Evolutionary conservation across 2,888 invertebrate species (phyloP).

Genomic region (Perdita meconis): DNA sequence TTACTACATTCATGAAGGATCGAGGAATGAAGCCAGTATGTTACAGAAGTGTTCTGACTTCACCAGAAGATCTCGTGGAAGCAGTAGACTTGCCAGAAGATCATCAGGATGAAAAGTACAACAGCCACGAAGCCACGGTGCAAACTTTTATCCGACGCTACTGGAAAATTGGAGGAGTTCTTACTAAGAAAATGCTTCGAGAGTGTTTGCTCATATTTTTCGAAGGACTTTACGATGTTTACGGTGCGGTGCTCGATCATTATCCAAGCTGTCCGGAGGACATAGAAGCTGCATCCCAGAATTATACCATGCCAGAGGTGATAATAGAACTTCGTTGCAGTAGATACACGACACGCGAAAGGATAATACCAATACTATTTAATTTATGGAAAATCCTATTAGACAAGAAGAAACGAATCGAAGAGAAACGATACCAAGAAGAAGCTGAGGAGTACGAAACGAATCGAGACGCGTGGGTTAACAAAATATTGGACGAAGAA

Average conservation of each 20-base stretch:
- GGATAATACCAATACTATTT: slow-evolving; percentile 82
- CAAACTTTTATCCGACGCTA: slow-evolving; percentile 85
- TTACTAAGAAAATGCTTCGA: slow-evolving; percentile 84
- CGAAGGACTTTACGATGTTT: slow-evolving; percentile 84
- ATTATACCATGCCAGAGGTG: slow-evolving; percentile 86
- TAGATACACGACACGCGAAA: slow-evolving; percentile 79
- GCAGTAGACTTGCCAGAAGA: slow-evolving; percentile 61
- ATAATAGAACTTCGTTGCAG: slow-evolving; percentile 85
- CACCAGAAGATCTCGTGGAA: slow-evolving; percentile 37
- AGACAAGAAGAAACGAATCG: slow-evolving; percentile 64
- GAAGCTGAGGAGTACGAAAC: slow-evolving; percentile 55
- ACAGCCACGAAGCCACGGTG: slow-evolving; percentile 49
- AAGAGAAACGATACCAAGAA: slow-evolving; percentile 83
- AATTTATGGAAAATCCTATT: slow-evolving; percentile 82
- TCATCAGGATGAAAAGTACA: slow-evolving; percentile 55
- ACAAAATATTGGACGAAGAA: slow-evolving; percentile 36
- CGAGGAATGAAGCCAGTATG: slow-evolving; percentile 46
- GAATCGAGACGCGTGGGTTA: slow-evolving; percentile 56
- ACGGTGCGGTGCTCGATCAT: slow-evolving; percentile 87
- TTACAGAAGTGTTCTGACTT: not conserved
- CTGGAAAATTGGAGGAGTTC: slow-evolving; percentile 84
- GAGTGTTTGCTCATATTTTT: slow-evolving; percentile 84
- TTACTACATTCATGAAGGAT: slow-evolving; percentile 67
- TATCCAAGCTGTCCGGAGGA: slow-evolving; percentile 87
- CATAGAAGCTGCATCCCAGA: slow-evolving; percentile 85